Percentiles rank a stretch among this genome's conserved stretches.
phyloP scores from a whole-genome alignment of 2,797 vertebrate genomes.

The Florisuga fusca region DNA sequence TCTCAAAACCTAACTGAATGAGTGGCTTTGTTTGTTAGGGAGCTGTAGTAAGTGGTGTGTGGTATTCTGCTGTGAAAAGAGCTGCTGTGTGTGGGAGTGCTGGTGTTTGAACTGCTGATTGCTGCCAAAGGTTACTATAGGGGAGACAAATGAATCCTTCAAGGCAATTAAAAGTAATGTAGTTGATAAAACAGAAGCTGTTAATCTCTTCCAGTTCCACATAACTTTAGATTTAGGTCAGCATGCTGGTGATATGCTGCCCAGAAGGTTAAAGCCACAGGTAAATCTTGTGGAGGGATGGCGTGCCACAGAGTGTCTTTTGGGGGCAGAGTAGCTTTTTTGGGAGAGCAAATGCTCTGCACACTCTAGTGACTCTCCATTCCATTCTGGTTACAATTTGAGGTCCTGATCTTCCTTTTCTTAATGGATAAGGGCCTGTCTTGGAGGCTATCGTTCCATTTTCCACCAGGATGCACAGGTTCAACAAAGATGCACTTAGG shows the following conservation, averaged over 20 bases:
- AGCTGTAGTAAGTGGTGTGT: neutral
- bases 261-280: conserved; percentile 15
- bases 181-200: conserved; percentile 50
- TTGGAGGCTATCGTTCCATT: neutral
- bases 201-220: conserved; percentile 40
- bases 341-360: neutral
- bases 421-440: conserved; percentile 2
- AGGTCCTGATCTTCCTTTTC: conserved; percentile 12
- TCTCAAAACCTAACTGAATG: neutral
- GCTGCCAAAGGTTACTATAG: conserved; percentile 50
- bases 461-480: neutral
- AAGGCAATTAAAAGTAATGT: conserved; percentile 49
- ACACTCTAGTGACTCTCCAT: neutral
- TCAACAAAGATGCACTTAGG: neutral
- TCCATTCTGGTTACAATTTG: neutral
- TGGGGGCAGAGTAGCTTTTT: neutral
- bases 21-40: neutral
- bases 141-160: conserved; percentile 46
- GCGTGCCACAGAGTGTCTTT: neutral
- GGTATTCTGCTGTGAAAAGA: conserved; percentile 14
- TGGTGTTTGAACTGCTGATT: conserved; percentile 58
- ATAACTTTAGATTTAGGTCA: conserved; percentile 53
- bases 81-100: neutral
- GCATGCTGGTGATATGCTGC: neutral
- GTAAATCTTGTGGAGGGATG: neutral